These are phyloP conservation scores for Cerastoderma edule DNA, from an alignment of 2,888 invertebrate species.

Conservation along the genomic window DNA sequence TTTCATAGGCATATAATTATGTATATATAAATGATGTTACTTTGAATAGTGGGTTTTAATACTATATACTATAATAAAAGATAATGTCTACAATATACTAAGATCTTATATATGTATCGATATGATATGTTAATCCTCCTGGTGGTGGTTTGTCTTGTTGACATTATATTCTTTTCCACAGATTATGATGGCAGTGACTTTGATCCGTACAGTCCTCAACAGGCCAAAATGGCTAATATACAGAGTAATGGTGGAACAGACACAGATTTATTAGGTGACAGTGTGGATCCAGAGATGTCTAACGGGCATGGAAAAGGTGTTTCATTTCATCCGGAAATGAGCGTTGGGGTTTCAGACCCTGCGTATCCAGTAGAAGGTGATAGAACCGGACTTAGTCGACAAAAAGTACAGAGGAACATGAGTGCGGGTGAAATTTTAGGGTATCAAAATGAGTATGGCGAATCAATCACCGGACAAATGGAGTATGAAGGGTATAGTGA, in stretches of 20 bases:
- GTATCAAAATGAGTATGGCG: conserved; percentile 57
- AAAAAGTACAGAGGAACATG: conserved; percentile 43
- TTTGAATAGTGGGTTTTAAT: no score
- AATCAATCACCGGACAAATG: conserved; percentile 47
- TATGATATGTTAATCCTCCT: background rate
- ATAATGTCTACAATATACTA: no score
- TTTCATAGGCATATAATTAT: no score
- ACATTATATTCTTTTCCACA: conserved; percentile 42
- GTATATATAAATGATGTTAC: no score
- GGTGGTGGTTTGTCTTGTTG: conserved; percentile 24
- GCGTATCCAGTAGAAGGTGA: conserved; percentile 20
- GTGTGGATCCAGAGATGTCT: conserved; percentile 26
- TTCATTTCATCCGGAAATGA: conserved; percentile 42
- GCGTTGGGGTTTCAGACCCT: conserved; percentile 25
- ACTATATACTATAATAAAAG: no score
- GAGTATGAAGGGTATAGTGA: conserved; percentile 53
- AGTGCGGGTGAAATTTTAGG: conserved; percentile 58
- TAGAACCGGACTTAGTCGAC: background rate
- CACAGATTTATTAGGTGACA: conserved; percentile 37
- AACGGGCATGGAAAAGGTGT: conserved; percentile 47
- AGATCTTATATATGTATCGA: no score
- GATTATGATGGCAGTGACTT: conserved; percentile 56
- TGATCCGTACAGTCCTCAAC: conserved; percentile 42
- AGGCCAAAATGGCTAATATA: conserved; percentile 31
- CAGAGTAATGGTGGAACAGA: conserved; percentile 24